Evolutionary conservation across 2,888 invertebrate genomes (phyloP).

Genomic region (Agrilus mali): DNA sequence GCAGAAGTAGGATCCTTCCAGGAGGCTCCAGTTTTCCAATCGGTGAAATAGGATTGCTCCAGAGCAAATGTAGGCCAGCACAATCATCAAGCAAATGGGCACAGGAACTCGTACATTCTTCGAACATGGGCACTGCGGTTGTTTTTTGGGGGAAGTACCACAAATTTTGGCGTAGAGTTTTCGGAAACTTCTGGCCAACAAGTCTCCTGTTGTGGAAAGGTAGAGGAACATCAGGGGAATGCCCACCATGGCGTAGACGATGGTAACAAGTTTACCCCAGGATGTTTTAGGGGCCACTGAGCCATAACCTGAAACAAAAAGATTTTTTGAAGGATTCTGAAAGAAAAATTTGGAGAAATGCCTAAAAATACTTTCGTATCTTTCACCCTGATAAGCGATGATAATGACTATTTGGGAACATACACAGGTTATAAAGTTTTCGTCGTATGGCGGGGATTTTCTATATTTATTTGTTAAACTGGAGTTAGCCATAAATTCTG

Average conservation of each 20-base stretch:
- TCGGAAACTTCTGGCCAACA: slow-evolving; percentile 67
- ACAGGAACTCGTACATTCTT: slow-evolving; percentile 73
- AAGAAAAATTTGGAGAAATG: too few relatives aligned
- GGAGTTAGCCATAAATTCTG: too few relatives aligned
- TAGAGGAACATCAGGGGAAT: slow-evolving; percentile 83
- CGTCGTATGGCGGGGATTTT: too few relatives aligned
- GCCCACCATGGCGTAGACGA: slow-evolving; percentile 72
- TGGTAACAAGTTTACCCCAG: slow-evolving; percentile 70
- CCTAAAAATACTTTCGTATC: too few relatives aligned
- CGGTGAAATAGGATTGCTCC: slow-evolving; percentile 83
- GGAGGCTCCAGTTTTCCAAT: slow-evolving; percentile 82
- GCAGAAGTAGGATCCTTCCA: slow-evolving; percentile 77
- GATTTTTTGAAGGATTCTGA: background rate
- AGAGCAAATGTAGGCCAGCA: slow-evolving; percentile 75
- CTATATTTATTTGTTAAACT: too few relatives aligned
- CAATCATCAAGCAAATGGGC: slow-evolving; percentile 70
- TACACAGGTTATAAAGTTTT: background rate
- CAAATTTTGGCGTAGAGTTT: slow-evolving; percentile 51
- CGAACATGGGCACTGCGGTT: slow-evolving; percentile 33
- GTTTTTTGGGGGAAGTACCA: slow-evolving; percentile 23
- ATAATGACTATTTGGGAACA: background rate
- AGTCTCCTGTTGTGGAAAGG: slow-evolving; percentile 76
- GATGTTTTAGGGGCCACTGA: slow-evolving; percentile 70
- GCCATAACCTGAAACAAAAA: slow-evolving; percentile 58
- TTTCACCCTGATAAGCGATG: too few relatives aligned